phyloP scores from a whole-genome alignment of 2,797 vertebrate species.

The Brotula barbata region DNA sequence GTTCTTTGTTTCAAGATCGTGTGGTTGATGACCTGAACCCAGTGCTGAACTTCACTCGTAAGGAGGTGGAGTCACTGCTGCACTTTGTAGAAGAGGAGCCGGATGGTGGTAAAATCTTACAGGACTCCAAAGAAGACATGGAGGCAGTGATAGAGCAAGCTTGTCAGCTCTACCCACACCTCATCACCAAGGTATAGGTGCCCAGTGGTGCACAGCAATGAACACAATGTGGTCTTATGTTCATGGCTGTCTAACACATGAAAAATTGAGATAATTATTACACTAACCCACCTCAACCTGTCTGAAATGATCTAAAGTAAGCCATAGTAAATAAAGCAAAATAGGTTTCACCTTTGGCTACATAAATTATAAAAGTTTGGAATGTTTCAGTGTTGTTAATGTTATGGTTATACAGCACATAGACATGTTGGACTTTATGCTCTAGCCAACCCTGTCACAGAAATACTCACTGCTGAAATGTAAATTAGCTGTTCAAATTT shows the following conservation, averaged over 20 bases:
- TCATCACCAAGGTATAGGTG: slow-evolving; percentile 92
- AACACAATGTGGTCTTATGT: too few relatives aligned
- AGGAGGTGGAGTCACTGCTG: slow-evolving; percentile 96
- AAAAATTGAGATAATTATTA: too few relatives aligned
- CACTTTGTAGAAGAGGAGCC: slow-evolving; percentile 98
- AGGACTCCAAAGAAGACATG: slow-evolving; percentile 71
- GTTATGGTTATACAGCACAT: not conserved
- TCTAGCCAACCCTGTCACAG: not conserved
- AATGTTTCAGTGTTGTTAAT: too few relatives aligned
- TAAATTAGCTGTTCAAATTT: not conserved
- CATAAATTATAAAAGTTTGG: too few relatives aligned
- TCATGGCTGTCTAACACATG: too few relatives aligned
- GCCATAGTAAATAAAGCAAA: too few relatives aligned
- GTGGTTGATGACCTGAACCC: slow-evolving; percentile 98
- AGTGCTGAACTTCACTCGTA: slow-evolving; percentile 94
- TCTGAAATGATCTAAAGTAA: too few relatives aligned
- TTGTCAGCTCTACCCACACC: slow-evolving; percentile 89
- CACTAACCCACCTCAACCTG: too few relatives aligned
- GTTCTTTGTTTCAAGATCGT: slow-evolving; percentile 81
- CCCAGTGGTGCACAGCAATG: not conserved
- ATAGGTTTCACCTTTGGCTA: too few relatives aligned
- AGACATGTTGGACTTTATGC: not conserved
- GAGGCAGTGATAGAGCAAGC: slow-evolving; percentile 87
- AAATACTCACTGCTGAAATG: not conserved
- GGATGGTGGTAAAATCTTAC: slow-evolving; percentile 69